Evolutionary conservation across 1,140 invertebrate species (phyloP), one percentile per base, ranked within the genome.

Genomic region (Atta cephalotes): DNA sequence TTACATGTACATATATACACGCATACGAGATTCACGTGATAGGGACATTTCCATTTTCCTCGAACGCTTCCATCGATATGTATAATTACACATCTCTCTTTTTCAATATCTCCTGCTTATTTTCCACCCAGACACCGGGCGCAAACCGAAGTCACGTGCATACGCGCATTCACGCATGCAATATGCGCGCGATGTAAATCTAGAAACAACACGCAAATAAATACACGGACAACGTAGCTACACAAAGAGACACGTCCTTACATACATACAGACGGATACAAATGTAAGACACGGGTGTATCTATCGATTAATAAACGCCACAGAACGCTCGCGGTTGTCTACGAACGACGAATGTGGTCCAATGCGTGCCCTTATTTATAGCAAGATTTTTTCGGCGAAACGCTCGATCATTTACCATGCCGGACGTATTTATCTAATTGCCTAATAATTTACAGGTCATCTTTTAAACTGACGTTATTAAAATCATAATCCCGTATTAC

Each of bases 341-440:
- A 80, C 87, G 81, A 74, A 84, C 89, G 74, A 66, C 85, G 89
- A 90, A 89, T 86, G 65, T 84, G 71, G 88, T 89, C 84, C 70
- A n/a, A 39, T 21, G 68, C 82, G 49, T 85, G 82, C 71, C 51
- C 63, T 78, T 85, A 66, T 58, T 78, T 65, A 60, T 31, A 79
- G 21, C 51, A 21, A 78, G 35, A 78, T 85, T 56, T 63, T 7
- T 31, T 45, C 45, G 21, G 82, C 76, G 82, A 79, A 77, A 85
- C 45, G 74, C 51, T 85, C 76, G 58, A 79, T 79, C 71, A 79
- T 85, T 79, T 79, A 31, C 51, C 16, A 51, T 45, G 49, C n/a
- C 45, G 10, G 10, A 78, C 39, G 25, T 53, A 35, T 65, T 28
- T 66, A 21, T 80, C 45, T 14, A 79, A 66, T 21, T 51, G 25